These are phyloP conservation scores for Chrysomela aeneicollis DNA, from an alignment of 2,888 invertebrate species.

Conservation along the genomic window DNA sequence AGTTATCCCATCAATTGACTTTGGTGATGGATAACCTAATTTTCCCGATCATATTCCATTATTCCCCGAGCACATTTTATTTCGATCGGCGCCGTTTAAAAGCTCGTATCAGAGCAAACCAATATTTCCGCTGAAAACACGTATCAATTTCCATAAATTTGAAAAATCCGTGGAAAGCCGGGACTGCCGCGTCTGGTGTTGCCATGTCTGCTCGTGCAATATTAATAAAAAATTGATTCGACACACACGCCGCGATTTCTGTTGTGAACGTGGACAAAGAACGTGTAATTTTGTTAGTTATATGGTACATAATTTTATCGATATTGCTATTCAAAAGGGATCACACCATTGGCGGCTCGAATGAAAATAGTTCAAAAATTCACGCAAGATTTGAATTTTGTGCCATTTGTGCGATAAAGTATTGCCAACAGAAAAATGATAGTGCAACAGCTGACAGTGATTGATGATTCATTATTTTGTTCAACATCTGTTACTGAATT, in stretches of 20 bases:
- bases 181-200: neutral
- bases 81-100: constrained; percentile 24
- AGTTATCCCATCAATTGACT: no score
- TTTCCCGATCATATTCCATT: constrained; percentile 20
- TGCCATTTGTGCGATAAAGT: no score
- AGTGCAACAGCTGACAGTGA: no score
- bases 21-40: constrained; percentile 26
- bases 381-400: no score
- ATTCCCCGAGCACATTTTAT: constrained; percentile 22
- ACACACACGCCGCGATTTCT: neutral
- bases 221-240: neutral
- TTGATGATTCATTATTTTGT: no score
- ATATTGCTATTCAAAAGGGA: no score
- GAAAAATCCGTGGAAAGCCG: constrained; percentile 8
- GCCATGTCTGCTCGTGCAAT: neutral
- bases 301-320: neutral
- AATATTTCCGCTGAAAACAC: constrained; percentile 17
- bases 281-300: neutral
- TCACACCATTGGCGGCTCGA: no score
- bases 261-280: neutral
- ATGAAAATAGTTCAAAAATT: no score
- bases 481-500: no score
- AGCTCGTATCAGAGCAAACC: constrained; percentile 20
- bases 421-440: no score
- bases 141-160: constrained; percentile 28